Percentiles rank a stretch among this genome's conserved stretches.
phyloP scores from a whole-genome alignment of 2,888 invertebrate genomes.

The Agelastica alni region DNA sequence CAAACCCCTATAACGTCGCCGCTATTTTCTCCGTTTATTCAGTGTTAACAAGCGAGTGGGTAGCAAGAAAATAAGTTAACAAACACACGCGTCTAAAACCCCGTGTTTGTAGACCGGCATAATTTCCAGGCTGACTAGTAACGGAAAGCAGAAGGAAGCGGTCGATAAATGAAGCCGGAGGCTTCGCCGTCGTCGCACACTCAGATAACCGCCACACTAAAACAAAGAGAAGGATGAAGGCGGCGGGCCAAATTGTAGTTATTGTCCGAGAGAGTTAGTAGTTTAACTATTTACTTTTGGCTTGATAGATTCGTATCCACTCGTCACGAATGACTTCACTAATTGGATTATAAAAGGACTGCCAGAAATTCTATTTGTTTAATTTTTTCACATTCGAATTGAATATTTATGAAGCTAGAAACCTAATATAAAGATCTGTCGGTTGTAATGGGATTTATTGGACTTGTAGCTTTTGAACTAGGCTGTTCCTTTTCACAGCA shows the following conservation, averaged over 20 bases:
- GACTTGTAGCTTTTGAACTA: too few relatives aligned
- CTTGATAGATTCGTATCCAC: conserved; percentile 20
- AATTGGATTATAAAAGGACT: conserved; percentile 4
- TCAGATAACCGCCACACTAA: conserved; percentile 15
- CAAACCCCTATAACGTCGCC: background rate
- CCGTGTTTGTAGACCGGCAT: conserved; percentile 7
- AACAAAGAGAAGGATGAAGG: conserved; percentile 27
- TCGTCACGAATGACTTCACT: conserved; percentile 20
- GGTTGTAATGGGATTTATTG: too few relatives aligned
- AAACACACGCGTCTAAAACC: background rate
- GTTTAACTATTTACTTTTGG: conserved; percentile 20
- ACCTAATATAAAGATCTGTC: too few relatives aligned
- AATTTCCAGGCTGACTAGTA: conserved; percentile 3
- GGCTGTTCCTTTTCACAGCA: too few relatives aligned
- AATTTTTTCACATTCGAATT: too few relatives aligned
- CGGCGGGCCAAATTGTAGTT: conserved; percentile 28
- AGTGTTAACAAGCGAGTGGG: background rate
- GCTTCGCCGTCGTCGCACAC: conserved; percentile 6
- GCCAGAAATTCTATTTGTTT: too few relatives aligned
- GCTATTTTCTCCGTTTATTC: background rate
- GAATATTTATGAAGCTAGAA: too few relatives aligned
- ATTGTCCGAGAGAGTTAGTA: conserved; percentile 25
- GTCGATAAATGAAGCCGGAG: conserved; percentile 13
- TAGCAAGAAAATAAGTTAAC: conserved; percentile 5
- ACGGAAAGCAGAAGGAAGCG: background rate